phyloP scores from a whole-genome alignment of 2,113 vertebrate genomes.

The Pomatostomus ruficeps region DNA sequence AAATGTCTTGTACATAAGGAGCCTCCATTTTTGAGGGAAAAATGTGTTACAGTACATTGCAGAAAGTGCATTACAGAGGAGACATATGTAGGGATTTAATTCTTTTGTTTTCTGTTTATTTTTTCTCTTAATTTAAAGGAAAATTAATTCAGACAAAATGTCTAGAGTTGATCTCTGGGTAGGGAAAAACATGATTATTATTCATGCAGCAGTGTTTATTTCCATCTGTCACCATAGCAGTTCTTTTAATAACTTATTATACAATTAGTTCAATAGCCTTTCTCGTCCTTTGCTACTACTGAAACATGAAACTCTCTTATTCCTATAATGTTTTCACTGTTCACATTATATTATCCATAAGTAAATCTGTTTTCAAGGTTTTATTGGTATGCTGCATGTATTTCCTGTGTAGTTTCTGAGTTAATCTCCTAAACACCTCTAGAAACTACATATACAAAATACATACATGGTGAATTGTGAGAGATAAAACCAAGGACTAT shows the following conservation, averaged over 20 bases:
- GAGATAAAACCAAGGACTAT: neutral
- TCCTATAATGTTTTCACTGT: neutral
- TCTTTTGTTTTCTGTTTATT: constrained; percentile 44
- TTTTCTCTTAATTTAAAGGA: constrained; percentile 57
- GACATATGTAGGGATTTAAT: neutral
- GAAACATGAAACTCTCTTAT: neutral
- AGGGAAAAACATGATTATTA: constrained; percentile 60
- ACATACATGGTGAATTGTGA: neutral
- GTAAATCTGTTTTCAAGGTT: neutral
- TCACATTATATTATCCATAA: neutral
- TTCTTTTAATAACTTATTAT: constrained; percentile 61
- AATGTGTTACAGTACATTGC: neutral
- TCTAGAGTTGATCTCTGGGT: constrained; percentile 63
- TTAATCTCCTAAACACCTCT: neutral
- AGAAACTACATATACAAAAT: neutral
- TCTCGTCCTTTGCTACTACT: constrained; percentile 1
- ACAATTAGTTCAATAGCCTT: constrained; percentile 56
- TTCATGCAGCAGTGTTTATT: constrained; percentile 64
- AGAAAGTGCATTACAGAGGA: neutral
- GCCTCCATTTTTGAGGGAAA: neutral
- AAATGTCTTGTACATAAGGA: neutral
- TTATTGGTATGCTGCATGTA: neutral
- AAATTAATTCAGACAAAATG: constrained; percentile 68
- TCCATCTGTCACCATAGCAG: constrained; percentile 60
- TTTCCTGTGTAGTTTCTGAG: neutral